Evolutionary conservation across 1,140 invertebrate species (phyloP).

Genomic region (Heliconius hermathena): DNA sequence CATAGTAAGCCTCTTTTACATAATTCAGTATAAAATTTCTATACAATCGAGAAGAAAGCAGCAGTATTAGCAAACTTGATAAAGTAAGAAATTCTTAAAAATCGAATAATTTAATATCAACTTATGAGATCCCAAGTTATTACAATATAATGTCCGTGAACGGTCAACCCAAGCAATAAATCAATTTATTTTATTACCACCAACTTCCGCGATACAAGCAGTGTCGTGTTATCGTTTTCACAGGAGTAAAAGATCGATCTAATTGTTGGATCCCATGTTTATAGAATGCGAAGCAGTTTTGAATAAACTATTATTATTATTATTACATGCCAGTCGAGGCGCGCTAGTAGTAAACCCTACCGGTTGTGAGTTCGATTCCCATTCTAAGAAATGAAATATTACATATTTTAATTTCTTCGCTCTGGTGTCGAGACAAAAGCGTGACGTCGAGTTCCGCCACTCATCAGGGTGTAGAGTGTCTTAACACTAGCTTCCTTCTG

Average conservation of each 20-base stretch:
- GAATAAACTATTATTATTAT: constrained; percentile 38
- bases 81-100: background rate
- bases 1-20: too few species aligned
- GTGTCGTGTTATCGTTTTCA: constrained; percentile 30
- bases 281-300: constrained; percentile 44
- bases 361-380: too few species aligned
- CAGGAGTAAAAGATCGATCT: constrained; percentile 24
- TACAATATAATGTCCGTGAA: constrained; percentile 16
- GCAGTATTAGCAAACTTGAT: background rate
- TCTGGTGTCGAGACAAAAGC: too few species aligned
- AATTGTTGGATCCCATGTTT: constrained; percentile 51
- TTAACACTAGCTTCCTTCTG: too few species aligned
- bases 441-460: too few species aligned
- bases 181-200: constrained; percentile 33
- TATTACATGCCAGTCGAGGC: too few species aligned
- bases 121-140: background rate
- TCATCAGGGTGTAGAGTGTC: too few species aligned
- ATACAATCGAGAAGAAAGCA: background rate
- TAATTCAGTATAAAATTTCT: background rate
- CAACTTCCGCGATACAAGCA: constrained; percentile 21
- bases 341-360: too few species aligned
- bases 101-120: background rate
- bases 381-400: constrained; percentile 4
- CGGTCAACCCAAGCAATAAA: constrained; percentile 29
- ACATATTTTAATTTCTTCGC: background rate